phyloP scores from a whole-genome alignment of 2,888 invertebrate species.

The Catocala sponsa region DNA sequence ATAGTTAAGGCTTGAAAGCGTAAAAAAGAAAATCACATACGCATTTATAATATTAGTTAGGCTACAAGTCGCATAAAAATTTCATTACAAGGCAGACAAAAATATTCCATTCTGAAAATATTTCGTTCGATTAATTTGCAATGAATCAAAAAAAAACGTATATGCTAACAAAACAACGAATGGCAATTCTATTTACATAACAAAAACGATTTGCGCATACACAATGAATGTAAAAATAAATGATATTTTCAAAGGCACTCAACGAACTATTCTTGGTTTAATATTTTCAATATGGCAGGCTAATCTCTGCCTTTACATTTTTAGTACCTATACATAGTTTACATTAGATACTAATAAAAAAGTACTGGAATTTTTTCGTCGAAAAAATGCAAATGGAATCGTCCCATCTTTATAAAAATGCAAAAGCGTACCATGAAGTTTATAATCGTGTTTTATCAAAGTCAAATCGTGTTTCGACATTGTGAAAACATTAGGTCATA shows the following conservation, averaged over 20 bases:
- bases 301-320: constrained; percentile 20
- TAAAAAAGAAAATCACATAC: no score
- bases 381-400: constrained; percentile 51
- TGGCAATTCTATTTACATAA: background rate
- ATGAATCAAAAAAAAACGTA: constrained; percentile 5
- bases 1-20: no score
- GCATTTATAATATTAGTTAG: no score
- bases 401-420: constrained; percentile 69
- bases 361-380: constrained; percentile 21
- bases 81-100: no score
- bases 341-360: constrained; percentile 28
- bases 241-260: background rate
- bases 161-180: background rate
- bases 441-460: constrained; percentile 82
- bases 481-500: constrained; percentile 58
- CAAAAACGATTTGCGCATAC: background rate
- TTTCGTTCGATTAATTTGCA: background rate
- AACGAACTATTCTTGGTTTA: constrained; percentile 16
- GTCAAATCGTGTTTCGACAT: constrained; percentile 78
- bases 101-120: no score
- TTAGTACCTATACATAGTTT: constrained; percentile 8
- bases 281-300: constrained; percentile 25
- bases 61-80: no score
- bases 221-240: constrained; percentile 12
- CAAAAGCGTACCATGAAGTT: constrained; percentile 65